phyloP scores from a whole-genome alignment of 2,113 vertebrate species.

The Syrrhaptes paradoxus region DNA sequence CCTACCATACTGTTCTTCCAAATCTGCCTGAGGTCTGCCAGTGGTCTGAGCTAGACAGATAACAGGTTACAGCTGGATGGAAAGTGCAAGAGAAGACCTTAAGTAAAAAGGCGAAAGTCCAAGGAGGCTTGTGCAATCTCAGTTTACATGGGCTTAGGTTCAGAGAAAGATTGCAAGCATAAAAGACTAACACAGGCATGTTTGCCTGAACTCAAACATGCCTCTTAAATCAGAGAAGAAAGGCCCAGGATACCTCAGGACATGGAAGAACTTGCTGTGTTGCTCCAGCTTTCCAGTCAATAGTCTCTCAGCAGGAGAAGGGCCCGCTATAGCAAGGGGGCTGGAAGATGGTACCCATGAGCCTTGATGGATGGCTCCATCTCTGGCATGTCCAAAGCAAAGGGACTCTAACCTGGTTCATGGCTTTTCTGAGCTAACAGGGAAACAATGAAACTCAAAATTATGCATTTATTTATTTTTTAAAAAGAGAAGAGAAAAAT shows the following conservation, averaged over 20 bases:
- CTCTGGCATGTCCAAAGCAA: background rate
- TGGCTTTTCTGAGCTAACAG: slow-evolving; percentile 19
- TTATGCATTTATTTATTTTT: background rate
- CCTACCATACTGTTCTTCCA: background rate
- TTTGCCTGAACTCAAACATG: background rate
- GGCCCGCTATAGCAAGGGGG: background rate
- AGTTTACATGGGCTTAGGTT: background rate
- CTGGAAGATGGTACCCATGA: fast-evolving
- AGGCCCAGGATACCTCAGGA: background rate
- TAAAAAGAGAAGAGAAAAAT: background rate
- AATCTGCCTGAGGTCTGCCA: background rate
- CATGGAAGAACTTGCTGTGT: background rate
- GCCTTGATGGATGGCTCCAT: background rate
- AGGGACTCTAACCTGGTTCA: background rate
- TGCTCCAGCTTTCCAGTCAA: background rate
- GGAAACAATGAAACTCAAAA: slow-evolving; percentile 1
- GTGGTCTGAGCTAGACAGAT: background rate
- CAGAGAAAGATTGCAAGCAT: background rate
- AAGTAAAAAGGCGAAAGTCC: background rate
- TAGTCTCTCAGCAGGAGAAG: background rate
- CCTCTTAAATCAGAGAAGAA: background rate
- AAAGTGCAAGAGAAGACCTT: background rate
- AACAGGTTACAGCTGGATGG: background rate
- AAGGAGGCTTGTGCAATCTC: background rate
- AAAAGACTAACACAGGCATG: background rate